Percentiles rank a stretch among this genome's conserved stretches.
These are phyloP conservation scores for Hippasteria phrygiana DNA, from an alignment of 53 echinoderm and acorn worm genomes.

Conservation along the genomic window DNA sequence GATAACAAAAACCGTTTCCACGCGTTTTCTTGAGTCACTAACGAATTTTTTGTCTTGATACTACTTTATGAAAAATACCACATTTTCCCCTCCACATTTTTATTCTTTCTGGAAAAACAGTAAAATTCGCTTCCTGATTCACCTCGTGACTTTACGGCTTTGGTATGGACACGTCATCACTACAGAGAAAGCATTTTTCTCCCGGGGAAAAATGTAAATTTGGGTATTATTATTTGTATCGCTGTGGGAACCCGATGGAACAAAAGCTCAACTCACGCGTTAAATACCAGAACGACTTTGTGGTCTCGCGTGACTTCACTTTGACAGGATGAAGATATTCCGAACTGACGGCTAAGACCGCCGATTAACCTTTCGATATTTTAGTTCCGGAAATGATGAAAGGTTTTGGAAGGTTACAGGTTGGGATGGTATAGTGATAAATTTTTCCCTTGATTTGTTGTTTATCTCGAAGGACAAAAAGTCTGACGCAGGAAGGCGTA, in stretches of 20 bases:
- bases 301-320: not conserved
- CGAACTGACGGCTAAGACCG: not conserved
- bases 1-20: too few species aligned
- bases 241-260: not conserved
- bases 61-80: too few species aligned
- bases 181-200: not conserved
- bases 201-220: not conserved
- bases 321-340: not conserved
- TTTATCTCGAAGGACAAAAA: too few species aligned
- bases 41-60: too few species aligned
- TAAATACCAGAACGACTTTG: not conserved
- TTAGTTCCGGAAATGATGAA: not conserved
- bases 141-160: not conserved
- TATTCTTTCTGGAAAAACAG: not conserved
- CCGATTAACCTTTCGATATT: not conserved
- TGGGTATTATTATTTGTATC: too few species aligned
- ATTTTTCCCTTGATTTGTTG: not conserved
- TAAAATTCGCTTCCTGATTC: not conserved
- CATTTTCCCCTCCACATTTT: not conserved
- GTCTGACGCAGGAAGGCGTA: too few species aligned
- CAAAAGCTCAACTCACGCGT: constrained; percentile 1
- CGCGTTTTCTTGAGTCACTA: too few species aligned
- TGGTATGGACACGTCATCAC: not conserved
- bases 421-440: not conserved
- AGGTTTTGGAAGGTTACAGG: not conserved